These are phyloP conservation scores for Ganaspis brasiliensis DNA, from an alignment of 2,888 invertebrate species.

Conservation along the genomic window DNA sequence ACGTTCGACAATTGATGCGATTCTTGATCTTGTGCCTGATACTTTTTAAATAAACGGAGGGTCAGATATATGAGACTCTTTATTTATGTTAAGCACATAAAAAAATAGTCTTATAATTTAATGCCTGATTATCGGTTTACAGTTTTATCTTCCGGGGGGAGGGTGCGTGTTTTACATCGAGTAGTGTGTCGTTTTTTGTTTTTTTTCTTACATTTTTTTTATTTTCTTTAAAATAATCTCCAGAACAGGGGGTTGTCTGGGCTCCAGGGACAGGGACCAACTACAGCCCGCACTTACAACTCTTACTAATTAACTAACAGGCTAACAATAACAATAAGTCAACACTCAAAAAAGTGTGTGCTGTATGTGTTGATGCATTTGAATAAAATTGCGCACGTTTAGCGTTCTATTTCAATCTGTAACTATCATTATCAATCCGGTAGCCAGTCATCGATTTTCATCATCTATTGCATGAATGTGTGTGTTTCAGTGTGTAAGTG, in stretches of 20 bases:
- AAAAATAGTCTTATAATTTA: slow-evolving; percentile 9
- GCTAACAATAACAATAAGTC: slow-evolving; percentile 81
- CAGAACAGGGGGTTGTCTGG: slow-evolving; percentile 80
- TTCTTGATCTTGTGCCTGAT: slow-evolving; percentile 4
- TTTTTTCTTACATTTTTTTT: slow-evolving; percentile 33
- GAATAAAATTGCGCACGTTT: slow-evolving; percentile 71
- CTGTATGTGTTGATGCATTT: slow-evolving; percentile 74
- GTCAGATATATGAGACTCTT: slow-evolving; percentile 11
- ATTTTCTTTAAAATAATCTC: slow-evolving; percentile 74
- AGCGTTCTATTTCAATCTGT: slow-evolving; percentile 74
- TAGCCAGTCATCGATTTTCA: slow-evolving; percentile 64
- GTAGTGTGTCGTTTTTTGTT: slow-evolving; percentile 37
- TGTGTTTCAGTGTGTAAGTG: slow-evolving; percentile 26
- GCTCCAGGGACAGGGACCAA: slow-evolving; percentile 81
- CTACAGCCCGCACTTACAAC: slow-evolving; percentile 80
- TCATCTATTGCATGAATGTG: slow-evolving; percentile 50
- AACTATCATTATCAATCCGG: slow-evolving; percentile 76
- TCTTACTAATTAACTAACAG: slow-evolving; percentile 81
- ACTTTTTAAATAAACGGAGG: slow-evolving; percentile 25
- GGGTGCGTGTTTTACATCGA: slow-evolving; percentile 43
- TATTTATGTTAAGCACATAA: not conserved
- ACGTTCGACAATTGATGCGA: slow-evolving; percentile 12
- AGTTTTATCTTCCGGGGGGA: slow-evolving; percentile 29
- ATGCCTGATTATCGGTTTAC: not conserved
- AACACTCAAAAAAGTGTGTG: slow-evolving; percentile 78